Evolutionary conservation across 2,797 vertebrate genomes (phyloP), one percentile per base, ranked within the genome.

Genomic region (Eidolon dupreanum): DNA sequence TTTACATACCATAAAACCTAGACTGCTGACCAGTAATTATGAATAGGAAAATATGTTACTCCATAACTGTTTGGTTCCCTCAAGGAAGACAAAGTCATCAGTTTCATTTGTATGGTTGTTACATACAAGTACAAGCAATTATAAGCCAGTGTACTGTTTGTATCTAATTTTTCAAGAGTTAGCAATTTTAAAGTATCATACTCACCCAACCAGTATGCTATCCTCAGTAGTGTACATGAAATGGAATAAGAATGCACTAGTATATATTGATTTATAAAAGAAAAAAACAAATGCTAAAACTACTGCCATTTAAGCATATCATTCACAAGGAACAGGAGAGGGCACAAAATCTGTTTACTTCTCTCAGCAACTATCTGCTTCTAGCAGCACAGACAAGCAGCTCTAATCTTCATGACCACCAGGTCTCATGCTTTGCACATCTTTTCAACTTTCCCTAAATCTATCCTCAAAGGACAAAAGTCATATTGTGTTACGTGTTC

Each of bases 61-160:
- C 53, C 11, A 55, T 49, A 96, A 79, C 74, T 75, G 28, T 55
- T 46, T 55, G 38, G 57, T 68, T 93, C 15, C 68, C 66, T 88
- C 38, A 79, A 11, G 12, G 61, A 93, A 93, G 53, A 43, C 33
- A 82, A 87, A 66, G 5, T 65, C 53, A 83, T 57, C 51, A 53
- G 6, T 87, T 71, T 93, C 61, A 92, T 46, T n/a, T 33, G n/a
- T 2, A 82, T 5, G 85, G 51, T n/a, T 92, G 83, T 78, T 24
- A 92, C 51, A 79, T 78, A 3, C 22, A 82, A 61, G 49, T 63
- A 84, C 8, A 94, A 95, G 36, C 83, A 90, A 81, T 41, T 79
- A 70, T 36, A 87, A 86, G 59, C n/a, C 53, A 92, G 26, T 41
- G 61, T 90, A n/a, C 20, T 68, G 78, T 79, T 33, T 79, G 38